Evolutionary conservation across 2,113 vertebrate species (phyloP).

Genomic region (Perca flavescens): DNA sequence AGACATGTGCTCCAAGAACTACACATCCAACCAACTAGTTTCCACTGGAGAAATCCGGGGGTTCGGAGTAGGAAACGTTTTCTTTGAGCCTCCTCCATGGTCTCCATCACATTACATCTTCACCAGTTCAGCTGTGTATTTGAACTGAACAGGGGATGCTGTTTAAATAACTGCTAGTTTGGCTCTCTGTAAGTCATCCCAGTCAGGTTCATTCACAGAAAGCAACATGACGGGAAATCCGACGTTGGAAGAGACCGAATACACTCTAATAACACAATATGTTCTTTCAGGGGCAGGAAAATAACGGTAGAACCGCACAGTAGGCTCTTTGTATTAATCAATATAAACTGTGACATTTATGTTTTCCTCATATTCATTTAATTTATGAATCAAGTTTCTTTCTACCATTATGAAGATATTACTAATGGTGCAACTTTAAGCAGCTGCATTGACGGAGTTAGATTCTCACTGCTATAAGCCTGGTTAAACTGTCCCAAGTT

Average conservation of each 20-base stretch:
- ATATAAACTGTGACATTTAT: neutral
- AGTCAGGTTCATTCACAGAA: constrained; percentile 24
- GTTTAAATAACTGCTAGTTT: constrained; percentile 28
- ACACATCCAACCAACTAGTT: constrained; percentile 37
- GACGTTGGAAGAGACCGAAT: constrained; percentile 15
- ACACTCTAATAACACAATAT: neutral
- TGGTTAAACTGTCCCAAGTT: neutral
- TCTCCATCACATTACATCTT: constrained; percentile 37
- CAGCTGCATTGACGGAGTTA: neutral
- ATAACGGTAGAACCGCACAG: neutral
- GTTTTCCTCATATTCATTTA: neutral
- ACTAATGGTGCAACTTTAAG: neutral
- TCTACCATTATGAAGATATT: too few species aligned
- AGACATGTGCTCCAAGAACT: constrained; percentile 17
- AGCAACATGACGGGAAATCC: constrained; percentile 20
- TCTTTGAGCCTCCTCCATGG: constrained; percentile 36
- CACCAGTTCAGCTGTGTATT: neutral
- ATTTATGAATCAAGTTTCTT: neutral
- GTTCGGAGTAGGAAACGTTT: constrained; percentile 53
- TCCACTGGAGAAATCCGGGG: constrained; percentile 44
- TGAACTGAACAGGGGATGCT: constrained; percentile 17
- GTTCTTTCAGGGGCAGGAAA: constrained; percentile 41
- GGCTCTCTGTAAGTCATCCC: constrained; percentile 7
- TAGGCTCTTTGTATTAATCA: neutral
- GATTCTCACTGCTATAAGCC: neutral